Conservation (phyloP, 2,888 invertebrate genomes). For the Folsomia manolachei region DNA sequence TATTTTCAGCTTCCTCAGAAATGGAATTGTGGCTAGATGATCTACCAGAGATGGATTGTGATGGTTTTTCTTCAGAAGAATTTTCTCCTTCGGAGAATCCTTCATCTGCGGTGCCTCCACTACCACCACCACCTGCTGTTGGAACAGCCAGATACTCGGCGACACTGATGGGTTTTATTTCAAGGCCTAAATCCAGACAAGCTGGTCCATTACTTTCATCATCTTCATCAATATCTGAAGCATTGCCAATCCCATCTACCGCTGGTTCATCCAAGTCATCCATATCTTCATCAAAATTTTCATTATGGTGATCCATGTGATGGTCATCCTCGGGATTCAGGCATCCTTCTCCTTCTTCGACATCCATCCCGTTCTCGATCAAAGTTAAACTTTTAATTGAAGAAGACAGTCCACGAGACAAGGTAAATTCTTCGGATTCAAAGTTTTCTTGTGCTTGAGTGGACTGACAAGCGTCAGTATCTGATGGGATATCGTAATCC, state of each 20-base stretch:
- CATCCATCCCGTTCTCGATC: slow-evolving; percentile 23
- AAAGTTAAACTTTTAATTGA: slow-evolving; percentile 29
- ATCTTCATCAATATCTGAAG: slow-evolving; percentile 39
- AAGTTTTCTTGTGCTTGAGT: neutral
- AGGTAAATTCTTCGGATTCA: slow-evolving; percentile 14
- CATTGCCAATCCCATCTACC: slow-evolving; percentile 42
- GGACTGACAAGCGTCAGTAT: neutral
- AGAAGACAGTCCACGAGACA: slow-evolving; percentile 23
- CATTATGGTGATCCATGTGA: neutral
- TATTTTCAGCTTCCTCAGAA: slow-evolving; percentile 42
- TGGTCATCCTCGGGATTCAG: neutral
- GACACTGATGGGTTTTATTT: slow-evolving; percentile 16
- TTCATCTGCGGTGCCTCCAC: slow-evolving; percentile 39
- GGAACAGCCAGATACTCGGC: slow-evolving; percentile 22
- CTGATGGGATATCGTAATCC: neutral
- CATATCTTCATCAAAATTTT: slow-evolving; percentile 31
- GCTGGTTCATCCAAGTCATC: slow-evolving; percentile 44
- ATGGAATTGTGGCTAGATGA: slow-evolving; percentile 45
- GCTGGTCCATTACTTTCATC: slow-evolving; percentile 16
- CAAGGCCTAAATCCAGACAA: slow-evolving; percentile 33
- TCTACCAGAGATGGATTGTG: slow-evolving; percentile 35
- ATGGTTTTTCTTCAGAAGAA: slow-evolving; percentile 38
- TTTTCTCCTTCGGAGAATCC: slow-evolving; percentile 48
- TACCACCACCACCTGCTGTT: slow-evolving; percentile 11
- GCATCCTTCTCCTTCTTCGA: slow-evolving; percentile 8